Conservation (phyloP, 2,888 invertebrate species). For the Nematopogon swammerdamellus region DNA sequence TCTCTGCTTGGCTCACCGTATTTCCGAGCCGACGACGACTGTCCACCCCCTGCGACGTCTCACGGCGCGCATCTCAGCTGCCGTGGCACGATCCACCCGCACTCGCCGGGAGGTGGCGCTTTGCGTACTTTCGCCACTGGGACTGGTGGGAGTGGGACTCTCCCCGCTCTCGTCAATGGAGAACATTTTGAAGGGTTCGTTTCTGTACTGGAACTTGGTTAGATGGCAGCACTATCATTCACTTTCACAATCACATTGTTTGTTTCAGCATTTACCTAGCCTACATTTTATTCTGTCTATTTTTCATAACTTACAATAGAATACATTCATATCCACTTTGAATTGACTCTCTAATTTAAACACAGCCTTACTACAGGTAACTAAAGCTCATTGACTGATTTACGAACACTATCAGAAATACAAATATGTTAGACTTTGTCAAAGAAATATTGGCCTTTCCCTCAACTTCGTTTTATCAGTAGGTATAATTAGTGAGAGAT, state of each 20-base stretch:
- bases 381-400: too few species aligned
- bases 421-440: too few species aligned
- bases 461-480: too few species aligned
- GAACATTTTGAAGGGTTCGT: slow-evolving; percentile 22
- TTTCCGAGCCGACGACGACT: slow-evolving; percentile 70
- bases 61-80: slow-evolving; percentile 45
- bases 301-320: too few species aligned
- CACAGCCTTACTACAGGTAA: too few species aligned
- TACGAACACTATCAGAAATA: too few species aligned
- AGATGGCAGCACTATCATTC: background rate
- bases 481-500: too few species aligned
- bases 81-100: slow-evolving; percentile 34
- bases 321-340: too few species aligned
- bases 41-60: slow-evolving; percentile 71
- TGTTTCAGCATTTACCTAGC: too few species aligned
- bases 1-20: slow-evolving; percentile 56
- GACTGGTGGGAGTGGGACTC: slow-evolving; percentile 28
- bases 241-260: background rate
- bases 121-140: slow-evolving; percentile 18
- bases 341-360: too few species aligned
- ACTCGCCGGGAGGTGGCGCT: slow-evolving; percentile 28
- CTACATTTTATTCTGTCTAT: too few species aligned
- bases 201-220: background rate
- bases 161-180: slow-evolving; percentile 44
- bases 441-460: too few species aligned